Conservation (phyloP, 2,113 vertebrate species). For the Vidua chalybeata region DNA sequence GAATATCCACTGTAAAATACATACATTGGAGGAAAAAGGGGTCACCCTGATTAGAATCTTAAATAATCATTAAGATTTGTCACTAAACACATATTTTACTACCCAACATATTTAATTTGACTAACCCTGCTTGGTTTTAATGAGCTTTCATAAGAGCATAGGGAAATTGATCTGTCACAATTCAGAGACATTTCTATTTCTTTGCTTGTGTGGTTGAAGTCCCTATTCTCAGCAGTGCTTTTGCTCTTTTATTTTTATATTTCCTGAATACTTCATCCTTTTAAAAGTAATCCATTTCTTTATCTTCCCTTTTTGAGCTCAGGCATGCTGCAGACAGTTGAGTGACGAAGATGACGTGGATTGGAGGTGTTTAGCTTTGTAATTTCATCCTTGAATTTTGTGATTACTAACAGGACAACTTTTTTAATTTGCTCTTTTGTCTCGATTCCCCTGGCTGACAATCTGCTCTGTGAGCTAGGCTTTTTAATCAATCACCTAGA, state of each 20-base stretch:
- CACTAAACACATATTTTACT: not conserved
- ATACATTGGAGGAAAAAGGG: not conserved
- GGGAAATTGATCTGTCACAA: conserved; percentile 44
- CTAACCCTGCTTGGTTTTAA: conserved; percentile 22
- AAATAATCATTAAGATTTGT: not conserved
- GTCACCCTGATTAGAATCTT: not conserved
- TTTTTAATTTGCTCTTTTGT: conserved; percentile 99
- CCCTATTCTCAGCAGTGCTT: conserved; percentile 62
- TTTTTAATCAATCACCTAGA: conserved; percentile 99
- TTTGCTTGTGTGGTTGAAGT: conserved; percentile 39
- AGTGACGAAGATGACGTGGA: conserved; percentile 80
- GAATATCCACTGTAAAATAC: not conserved
- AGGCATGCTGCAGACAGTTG: conserved; percentile 64
- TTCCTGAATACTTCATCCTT: conserved; percentile 78
- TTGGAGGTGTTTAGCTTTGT: conserved; percentile 90
- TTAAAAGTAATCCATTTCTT: conserved; percentile 80
- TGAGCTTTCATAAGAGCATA: not conserved
- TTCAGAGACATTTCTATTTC: conserved; percentile 46
- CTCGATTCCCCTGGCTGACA: conserved; percentile 95
- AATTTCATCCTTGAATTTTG: conserved; percentile 99
- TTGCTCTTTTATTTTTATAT: conserved; percentile 11
- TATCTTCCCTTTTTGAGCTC: conserved; percentile 39
- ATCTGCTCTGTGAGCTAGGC: conserved; percentile 91
- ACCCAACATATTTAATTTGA: not conserved
- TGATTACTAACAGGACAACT: conserved; percentile 99